Conservation (phyloP, 2,113 vertebrate genomes). For the Coregonus clupeaformis region DNA sequence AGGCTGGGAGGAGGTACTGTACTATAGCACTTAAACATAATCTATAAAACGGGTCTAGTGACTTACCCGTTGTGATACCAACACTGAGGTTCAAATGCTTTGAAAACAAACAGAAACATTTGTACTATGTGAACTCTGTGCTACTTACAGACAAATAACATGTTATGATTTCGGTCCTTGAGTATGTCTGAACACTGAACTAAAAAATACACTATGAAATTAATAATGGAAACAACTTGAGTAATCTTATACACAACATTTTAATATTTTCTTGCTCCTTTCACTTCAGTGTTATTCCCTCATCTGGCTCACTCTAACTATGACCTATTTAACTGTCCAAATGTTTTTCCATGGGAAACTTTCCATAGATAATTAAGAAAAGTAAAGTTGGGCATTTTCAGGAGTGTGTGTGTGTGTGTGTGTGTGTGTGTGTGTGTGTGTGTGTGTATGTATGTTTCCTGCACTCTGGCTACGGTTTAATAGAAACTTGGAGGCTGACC, state of each 20-base stretch:
- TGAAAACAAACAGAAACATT: background rate
- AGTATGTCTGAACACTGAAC: background rate
- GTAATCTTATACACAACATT: background rate
- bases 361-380: background rate
- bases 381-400: background rate
- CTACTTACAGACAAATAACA: background rate
- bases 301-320: background rate
- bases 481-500: conserved; percentile 35
- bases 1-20: background rate
- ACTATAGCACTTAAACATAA: background rate
- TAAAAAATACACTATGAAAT: background rate
- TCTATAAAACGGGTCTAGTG: background rate
- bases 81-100: background rate
- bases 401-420: too few relatives aligned
- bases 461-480: background rate
- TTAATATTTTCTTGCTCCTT: background rate
- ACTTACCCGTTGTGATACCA: background rate
- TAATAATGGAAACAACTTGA: background rate
- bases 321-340: background rate
- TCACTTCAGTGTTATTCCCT: background rate
- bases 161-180: background rate
- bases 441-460: background rate
- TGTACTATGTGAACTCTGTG: background rate
- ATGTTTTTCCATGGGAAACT: background rate
- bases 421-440: too few relatives aligned